These are phyloP conservation scores for Cenopis cana DNA, from an alignment of 2,888 invertebrate species.

Conservation along the genomic window DNA sequence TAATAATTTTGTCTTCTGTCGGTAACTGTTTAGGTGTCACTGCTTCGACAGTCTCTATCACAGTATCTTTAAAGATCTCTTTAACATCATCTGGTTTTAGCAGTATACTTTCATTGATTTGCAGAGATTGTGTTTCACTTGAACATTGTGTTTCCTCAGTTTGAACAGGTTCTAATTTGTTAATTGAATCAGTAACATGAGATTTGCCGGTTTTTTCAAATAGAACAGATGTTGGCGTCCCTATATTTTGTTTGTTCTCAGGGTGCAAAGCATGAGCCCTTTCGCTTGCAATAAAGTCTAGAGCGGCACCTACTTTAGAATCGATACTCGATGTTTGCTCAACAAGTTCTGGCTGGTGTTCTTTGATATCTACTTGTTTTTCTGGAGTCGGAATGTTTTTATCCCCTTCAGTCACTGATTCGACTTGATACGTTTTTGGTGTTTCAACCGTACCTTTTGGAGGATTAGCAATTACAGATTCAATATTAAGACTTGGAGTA, in stretches of 20 bases:
- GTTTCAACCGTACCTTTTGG: background rate
- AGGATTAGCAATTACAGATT: too few species aligned
- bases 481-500: too few species aligned
- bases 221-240: background rate
- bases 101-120: background rate
- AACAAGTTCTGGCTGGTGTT: background rate
- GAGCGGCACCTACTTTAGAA: background rate
- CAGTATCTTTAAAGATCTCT: background rate
- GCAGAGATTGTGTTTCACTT: conserved; percentile 29
- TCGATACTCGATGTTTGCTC: background rate
- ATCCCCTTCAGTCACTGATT: background rate
- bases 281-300: conserved; percentile 34
- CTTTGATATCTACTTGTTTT: background rate
- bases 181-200: background rate
- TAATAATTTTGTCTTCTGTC: background rate
- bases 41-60: conserved; percentile 1
- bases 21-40: background rate
- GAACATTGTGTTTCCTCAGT: conserved; percentile 44
- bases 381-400: conserved; percentile 9
- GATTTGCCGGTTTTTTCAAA: background rate
- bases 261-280: conserved; percentile 30
- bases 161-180: conserved; percentile 41
- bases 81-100: background rate
- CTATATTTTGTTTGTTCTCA: background rate
- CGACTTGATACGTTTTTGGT: background rate